Conservation (phyloP, 2,113 vertebrate species). For the Calonectris borealis region DNA sequence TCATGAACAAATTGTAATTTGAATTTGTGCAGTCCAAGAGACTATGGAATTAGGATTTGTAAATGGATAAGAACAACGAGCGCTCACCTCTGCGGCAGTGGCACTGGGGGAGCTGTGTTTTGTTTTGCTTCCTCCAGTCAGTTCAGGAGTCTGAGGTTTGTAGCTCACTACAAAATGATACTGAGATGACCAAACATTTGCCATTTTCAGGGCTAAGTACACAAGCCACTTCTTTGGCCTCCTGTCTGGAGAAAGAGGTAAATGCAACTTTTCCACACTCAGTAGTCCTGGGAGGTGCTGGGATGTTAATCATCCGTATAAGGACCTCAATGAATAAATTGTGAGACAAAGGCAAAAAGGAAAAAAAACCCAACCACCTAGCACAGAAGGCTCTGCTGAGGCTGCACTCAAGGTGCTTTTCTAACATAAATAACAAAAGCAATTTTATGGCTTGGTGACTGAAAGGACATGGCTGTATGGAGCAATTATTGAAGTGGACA, state of each 20-base stretch:
- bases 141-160: neutral
- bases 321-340: neutral
- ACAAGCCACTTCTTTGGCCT: neutral
- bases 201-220: neutral
- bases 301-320: neutral
- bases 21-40: neutral
- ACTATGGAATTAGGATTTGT: neutral
- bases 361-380: neutral
- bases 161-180: neutral
- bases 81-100: rapidly evolving
- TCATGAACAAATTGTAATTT: neutral
- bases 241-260: neutral
- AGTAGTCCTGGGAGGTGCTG: neutral
- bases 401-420: neutral
- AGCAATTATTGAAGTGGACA: neutral
- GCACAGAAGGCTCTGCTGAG: neutral
- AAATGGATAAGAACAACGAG: neutral
- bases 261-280: neutral
- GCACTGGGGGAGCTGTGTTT: neutral
- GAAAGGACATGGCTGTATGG: neutral
- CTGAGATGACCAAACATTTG: neutral
- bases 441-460: neutral
- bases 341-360: neutral
- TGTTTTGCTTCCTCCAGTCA: neutral
- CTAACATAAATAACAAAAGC: conserved; percentile 24